Evolutionary conservation across 1,140 invertebrate species (phyloP).

Genomic region (Hestina assimilis): DNA sequence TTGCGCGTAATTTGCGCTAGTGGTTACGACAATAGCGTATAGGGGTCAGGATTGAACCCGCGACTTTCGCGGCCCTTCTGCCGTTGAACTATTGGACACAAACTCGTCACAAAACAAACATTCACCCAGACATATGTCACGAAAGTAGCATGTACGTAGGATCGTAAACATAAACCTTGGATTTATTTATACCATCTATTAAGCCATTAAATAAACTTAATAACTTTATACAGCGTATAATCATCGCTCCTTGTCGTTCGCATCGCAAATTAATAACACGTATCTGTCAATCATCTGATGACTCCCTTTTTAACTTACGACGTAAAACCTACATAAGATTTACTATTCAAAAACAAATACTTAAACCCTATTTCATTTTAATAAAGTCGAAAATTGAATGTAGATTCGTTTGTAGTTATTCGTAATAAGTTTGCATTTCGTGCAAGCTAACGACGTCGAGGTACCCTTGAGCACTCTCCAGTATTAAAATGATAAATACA

Average conservation of each 20-base stretch:
- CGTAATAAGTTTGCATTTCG: constrained; percentile 12
- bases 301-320: constrained; percentile 50
- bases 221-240: constrained; percentile 52
- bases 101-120: not conserved
- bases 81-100: no score
- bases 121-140: not conserved
- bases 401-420: not conserved
- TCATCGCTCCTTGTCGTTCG: constrained; percentile 57
- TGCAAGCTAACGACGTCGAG: constrained; percentile 59
- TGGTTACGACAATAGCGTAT: no score
- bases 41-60: no score
- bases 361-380: not conserved
- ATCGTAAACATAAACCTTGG: constrained; percentile 30
- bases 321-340: constrained; percentile 12
- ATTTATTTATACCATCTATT: constrained; percentile 27
- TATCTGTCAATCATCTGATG: constrained; percentile 61
- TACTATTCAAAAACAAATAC: not conserved
- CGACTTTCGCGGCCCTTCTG: no score
- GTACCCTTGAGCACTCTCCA: constrained; percentile 55
- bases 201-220: constrained; percentile 29
- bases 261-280: constrained; percentile 71
- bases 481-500: constrained; percentile 76
- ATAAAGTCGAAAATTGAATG: not conserved
- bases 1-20: no score
- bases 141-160: not conserved